phyloP scores from a whole-genome alignment of 64 coral and sea anemone genomes.

The Porites lutea region DNA sequence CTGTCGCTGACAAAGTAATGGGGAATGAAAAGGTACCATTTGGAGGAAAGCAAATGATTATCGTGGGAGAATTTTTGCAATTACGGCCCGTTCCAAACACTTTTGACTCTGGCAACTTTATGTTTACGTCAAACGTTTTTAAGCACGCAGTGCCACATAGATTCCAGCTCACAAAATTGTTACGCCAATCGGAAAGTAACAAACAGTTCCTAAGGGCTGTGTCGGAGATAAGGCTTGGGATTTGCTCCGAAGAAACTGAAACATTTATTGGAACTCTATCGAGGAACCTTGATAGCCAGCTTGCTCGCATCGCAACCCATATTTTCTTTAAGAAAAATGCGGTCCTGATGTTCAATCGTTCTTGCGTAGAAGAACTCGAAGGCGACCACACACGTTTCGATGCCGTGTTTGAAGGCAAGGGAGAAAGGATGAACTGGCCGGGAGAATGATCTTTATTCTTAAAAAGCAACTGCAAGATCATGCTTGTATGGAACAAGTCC shows the following conservation, averaged over 20 bases:
- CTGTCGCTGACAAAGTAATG: background rate
- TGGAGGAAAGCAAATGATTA: slow-evolving; percentile 37
- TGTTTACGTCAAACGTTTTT: slow-evolving; percentile 34
- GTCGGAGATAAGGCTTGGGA: slow-evolving; percentile 32
- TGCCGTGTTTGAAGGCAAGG: too few relatives aligned
- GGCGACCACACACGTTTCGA: background rate
- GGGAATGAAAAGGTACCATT: background rate
- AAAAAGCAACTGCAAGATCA: background rate
- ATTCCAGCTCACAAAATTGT: slow-evolving; percentile 32
- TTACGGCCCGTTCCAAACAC: background rate
- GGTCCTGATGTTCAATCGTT: background rate
- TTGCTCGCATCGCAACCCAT: background rate
- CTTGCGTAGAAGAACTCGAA: background rate
- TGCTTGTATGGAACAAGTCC: slow-evolving; percentile 25
- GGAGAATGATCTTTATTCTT: too few relatives aligned
- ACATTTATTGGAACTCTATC: background rate
- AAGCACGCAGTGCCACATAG: slow-evolving; percentile 12
- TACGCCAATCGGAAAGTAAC: slow-evolving; percentile 35
- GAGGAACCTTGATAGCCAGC: slow-evolving; percentile 1
- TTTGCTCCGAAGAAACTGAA: slow-evolving; percentile 17
- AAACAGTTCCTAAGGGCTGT: background rate
- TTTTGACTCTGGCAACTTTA: background rate
- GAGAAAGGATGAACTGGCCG: too few relatives aligned
- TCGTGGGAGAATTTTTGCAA: slow-evolving; percentile 62
- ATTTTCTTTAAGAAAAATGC: slow-evolving; percentile 17